These are phyloP conservation scores for Vanessa cardui DNA, from an alignment of 2,888 invertebrate genomes.

Conservation along the genomic window DNA sequence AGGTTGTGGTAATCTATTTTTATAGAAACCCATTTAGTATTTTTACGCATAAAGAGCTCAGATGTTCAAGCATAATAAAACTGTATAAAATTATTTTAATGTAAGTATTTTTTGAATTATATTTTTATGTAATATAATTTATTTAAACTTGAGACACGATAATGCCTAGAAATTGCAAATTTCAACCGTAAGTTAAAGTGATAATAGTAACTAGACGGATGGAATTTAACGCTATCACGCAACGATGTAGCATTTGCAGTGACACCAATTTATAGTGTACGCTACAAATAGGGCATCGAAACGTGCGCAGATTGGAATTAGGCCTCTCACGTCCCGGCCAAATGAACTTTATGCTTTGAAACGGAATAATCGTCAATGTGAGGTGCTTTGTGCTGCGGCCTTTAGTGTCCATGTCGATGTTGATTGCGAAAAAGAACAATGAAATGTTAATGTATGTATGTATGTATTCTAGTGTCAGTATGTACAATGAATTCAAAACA, in stretches of 20 bases:
- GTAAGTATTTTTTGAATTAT: too few relatives aligned
- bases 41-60: too few relatives aligned
- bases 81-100: too few relatives aligned
- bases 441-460: constrained; percentile 1
- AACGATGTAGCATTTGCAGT: constrained; percentile 38
- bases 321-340: constrained; percentile 43
- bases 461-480: neutral
- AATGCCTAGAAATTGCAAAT: neutral
- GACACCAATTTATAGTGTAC: constrained; percentile 43
- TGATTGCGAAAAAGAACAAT: constrained; percentile 18
- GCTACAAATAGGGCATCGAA: constrained; percentile 43
- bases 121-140: too few relatives aligned
- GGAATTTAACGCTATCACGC: constrained; percentile 29
- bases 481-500: too few relatives aligned
- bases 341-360: constrained; percentile 49
- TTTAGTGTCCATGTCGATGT: constrained; percentile 3
- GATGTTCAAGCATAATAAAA: too few relatives aligned
- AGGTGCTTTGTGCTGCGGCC: constrained; percentile 31
- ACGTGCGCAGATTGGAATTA: constrained; percentile 49
- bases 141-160: too few relatives aligned
- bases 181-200: constrained; percentile 10
- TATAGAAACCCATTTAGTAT: too few relatives aligned
- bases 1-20: too few relatives aligned
- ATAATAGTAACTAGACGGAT: constrained; percentile 2
- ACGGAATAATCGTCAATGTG: constrained; percentile 44